Base-by-base conservation (phyloP, 1,140 invertebrate genomes). In the Helicoverpa zea region DNA sequence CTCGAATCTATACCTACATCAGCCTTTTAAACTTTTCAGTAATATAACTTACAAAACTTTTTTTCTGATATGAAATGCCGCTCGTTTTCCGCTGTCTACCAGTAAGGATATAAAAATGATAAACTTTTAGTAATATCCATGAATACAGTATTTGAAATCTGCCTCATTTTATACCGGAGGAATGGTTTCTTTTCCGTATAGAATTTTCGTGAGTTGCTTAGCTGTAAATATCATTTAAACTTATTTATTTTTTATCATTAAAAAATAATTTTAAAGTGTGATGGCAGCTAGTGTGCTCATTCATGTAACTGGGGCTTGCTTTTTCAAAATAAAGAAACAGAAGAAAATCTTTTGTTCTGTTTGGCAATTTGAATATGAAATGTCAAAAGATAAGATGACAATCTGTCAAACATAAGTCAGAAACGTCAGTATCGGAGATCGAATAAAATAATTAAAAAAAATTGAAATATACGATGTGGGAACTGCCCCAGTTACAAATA, bases 221-320 rank as follows among this genome's bases (percentile, higher is more conserved):
- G 35, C 47, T 54, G 18, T 74, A 74, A n/a, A 47, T 29, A 29
- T 61, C 29, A 11, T 61, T 23, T 61, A 30, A 61, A 61, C 58
- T 61, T 72, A 72, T 72, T 72, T 72, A 72, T 72, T 58, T 35
- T 74, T 74, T 74, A 30, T 47, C 30, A 43, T 59, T 43, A 14
- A 74, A 74, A 43, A 59, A 74, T 47, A 74, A 68, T 49, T 68
- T 43, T 30, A 70, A 14, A 13, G 14, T 52, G 47, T 54, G 35
- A 54, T 70, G 66, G 49, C 66, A 70, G 66, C 49, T 70, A 29
- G 11, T 54, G 16, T 47, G 63, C 63, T 64, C 63, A 64, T n/a
- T n/a, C 10, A n/a, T 47, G 63, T 52, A 18, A 70, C 47, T 70
- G 47, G 66, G 47, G 64, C 11, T 23, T 29, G 10, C 16, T 1